Evolutionary conservation across 64 coral and sea anemone species (phyloP).

Genomic region (Dendronephthya gigantea): DNA sequence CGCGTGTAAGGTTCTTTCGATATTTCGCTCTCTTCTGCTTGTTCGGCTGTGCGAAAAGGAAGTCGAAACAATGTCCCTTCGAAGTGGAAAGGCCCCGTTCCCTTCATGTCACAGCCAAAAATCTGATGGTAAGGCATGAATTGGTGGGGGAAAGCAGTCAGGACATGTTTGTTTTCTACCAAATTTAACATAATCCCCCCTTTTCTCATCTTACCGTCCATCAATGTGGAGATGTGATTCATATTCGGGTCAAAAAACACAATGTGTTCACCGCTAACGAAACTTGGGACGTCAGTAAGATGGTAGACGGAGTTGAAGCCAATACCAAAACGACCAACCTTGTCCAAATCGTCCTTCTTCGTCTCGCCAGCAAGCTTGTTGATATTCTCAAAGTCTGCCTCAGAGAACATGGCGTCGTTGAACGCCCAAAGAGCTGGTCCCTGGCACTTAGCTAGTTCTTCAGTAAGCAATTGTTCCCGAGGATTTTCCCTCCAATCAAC

Average conservation of each 20-base stretch:
- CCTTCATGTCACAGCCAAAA: background rate
- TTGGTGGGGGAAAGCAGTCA: background rate
- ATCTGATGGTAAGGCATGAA: background rate
- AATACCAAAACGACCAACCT: conserved; percentile 82
- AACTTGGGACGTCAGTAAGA: conserved; percentile 72
- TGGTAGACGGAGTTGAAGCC: conserved; percentile 83
- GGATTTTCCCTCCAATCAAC: conserved; percentile 68
- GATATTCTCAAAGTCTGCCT: conserved; percentile 74
- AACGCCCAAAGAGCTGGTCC: conserved; percentile 75
- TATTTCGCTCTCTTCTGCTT: background rate
- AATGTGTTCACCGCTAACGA: conserved; percentile 58
- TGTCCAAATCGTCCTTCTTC: conserved; percentile 54
- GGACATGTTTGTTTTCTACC: background rate
- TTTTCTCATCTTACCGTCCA: conserved; percentile 28
- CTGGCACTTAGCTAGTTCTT: conserved; percentile 55
- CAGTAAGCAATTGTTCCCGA: conserved; percentile 44
- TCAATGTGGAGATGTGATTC: conserved; percentile 47
- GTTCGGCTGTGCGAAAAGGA: background rate
- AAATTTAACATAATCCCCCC: background rate
- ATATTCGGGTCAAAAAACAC: conserved; percentile 77
- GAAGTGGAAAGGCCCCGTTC: background rate
- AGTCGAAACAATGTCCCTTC: background rate
- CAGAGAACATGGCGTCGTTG: conserved; percentile 57
- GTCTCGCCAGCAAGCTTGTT: conserved; percentile 66
- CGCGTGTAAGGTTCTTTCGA: background rate